Evolutionary conservation across 2,113 vertebrate genomes (phyloP), one percentile per base, ranked within the genome.

Genomic region (Apistogramma diplotaenia): DNA sequence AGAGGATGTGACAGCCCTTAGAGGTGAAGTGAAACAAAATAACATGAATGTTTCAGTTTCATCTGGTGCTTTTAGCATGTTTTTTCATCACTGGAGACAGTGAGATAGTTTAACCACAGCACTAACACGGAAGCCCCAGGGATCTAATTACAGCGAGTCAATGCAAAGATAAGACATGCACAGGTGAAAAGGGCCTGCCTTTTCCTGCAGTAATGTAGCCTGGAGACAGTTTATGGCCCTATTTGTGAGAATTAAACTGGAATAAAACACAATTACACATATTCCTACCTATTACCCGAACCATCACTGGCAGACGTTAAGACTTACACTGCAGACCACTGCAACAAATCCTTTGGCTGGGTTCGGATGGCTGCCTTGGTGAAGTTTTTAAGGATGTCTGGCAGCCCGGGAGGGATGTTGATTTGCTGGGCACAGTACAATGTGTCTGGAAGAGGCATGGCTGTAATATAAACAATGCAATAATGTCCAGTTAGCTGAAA

Each of bases 391-490:
- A 99, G 92, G 84, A 99, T 95, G 83, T 97, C 94, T 0, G 97
- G 96, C 37, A 99, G 95, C 27, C 97, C 94, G 0, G 96, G 95
- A 0, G 98, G 97, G 3, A 99, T 96, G 91, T 92, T 93, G 91
- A 99, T 98, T 94, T 99, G 98, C 95, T 99, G 95, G 67, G 96
- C 88, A 82, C 97, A 99, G 87, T 96, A 99, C 88, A 97, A 94
- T 5, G 95, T 96, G 72, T 99, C 96, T 2, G 95, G 95, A 81
- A 92, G 96, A 73, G 97, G 96, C 98, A 99, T 98, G 75, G 21
- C 94, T 90, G 89, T 27, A 89, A 87, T 62, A 70, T 70, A 67
- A 56, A 74, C 23, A 74, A 15, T 11, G 7, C 4, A 81, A 77
- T 49, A 55, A 16, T 76, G 25, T 35, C 57, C 33, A 85, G 53